Evolutionary conservation across 1,140 invertebrate species (phyloP), one percentile per base, ranked within the genome.

Genomic region (Drosophila pandora): DNA sequence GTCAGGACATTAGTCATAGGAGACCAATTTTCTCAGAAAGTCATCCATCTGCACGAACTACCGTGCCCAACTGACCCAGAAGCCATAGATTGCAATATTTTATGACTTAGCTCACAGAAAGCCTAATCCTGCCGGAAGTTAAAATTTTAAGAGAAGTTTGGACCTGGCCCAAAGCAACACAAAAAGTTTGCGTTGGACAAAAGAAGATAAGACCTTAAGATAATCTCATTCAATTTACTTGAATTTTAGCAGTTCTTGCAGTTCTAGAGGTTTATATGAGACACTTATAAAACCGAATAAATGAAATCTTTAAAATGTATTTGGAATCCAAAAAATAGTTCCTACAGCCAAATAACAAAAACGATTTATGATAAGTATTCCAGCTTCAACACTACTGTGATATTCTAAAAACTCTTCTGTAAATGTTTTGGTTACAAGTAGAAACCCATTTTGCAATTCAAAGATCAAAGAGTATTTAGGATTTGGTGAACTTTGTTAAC

Each of bases 21-120:
- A 69, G 70, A 69, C 60, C 63, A 73, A 77, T 77, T 82, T 85
- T 52, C 61, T 39, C 48, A 28, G 61, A 87, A 70, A 67, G 67
- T 49, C 63, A 69, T 39, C 50, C 70, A 75, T 47, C 47, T 62
- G 64, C 63, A 0, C n/a, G 43, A 75, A 87, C 83, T 87, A 88
- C 83, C 75, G 83, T 88, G 83, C 67, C 84, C 83, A 83, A 87
- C 71, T 87, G 84, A 87, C 83, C 83, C 76, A 88, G 67, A 83
- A 89, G 76, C 63, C 79, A 88, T 87, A 76, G 48, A 25, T 87
- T 89, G 48, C 47, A 59, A 79, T 76, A 53, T 60, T 88, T 87
- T 88, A 87, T 83, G 84, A 55, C 81, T 25, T 58, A 57, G 68
- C 58, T 37, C 54, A 59, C 55, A 71, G 45, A 34, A 47, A 45